phyloP scores from a whole-genome alignment of 2,113 vertebrate genomes.

The Chionis minor region DNA sequence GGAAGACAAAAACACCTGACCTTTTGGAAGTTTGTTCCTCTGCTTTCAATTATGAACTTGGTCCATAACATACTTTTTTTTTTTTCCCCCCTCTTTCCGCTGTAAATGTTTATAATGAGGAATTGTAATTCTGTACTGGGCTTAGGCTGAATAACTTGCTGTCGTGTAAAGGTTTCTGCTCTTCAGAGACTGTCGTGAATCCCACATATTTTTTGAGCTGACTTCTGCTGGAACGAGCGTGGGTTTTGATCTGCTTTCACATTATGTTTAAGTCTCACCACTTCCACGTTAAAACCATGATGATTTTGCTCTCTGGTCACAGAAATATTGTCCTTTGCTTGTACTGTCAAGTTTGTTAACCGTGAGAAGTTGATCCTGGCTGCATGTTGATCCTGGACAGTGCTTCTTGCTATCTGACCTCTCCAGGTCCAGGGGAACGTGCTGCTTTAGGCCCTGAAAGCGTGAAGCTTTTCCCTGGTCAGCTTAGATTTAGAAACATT shows the following conservation, averaged over 20 bases:
- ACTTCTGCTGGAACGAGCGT: not conserved
- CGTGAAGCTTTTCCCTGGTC: not conserved
- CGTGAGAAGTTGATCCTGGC: not conserved
- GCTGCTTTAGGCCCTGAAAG: not conserved
- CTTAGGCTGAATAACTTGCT: not conserved
- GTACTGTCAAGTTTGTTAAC: not conserved
- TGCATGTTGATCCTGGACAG: not conserved
- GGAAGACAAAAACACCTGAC: not conserved
- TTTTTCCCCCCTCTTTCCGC: not conserved
- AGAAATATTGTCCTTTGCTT: not conserved
- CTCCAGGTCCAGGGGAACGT: not conserved
- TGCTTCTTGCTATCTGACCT: not conserved
- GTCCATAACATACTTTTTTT: not conserved
- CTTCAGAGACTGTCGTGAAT: not conserved
- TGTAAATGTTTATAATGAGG: not conserved
- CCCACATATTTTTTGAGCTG: not conserved
- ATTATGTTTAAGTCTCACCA: not conserved
- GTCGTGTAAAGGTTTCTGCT: not conserved
- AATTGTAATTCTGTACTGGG: not conserved
- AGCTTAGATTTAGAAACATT: not conserved
- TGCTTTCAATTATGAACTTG: not conserved
- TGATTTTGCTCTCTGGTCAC: not conserved
- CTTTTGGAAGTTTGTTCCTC: not conserved
- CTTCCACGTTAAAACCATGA: not conserved
- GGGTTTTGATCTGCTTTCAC: not conserved